Evolutionary conservation across 2,797 vertebrate genomes (phyloP).

Genomic region (Phalloptychus januarius): DNA sequence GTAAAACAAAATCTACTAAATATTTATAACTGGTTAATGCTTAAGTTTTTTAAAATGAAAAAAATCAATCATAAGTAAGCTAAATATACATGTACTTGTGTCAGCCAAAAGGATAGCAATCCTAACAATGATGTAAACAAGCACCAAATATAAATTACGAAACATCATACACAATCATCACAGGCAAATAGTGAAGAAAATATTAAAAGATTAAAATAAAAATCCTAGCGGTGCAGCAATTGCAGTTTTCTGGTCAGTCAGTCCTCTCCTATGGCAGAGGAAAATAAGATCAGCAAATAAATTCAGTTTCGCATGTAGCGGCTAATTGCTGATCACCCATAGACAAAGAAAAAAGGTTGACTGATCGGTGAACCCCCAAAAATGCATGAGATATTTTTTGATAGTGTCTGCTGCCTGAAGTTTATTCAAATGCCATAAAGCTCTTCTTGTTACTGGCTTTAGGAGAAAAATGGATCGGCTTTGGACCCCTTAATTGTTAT

Average conservation of each 20-base stretch:
- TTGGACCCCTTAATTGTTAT: neutral
- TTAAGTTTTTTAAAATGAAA: neutral
- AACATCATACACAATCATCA: too few species aligned
- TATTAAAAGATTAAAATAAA: neutral
- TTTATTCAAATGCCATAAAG: neutral
- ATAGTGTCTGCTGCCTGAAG: neutral
- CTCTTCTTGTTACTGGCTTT: neutral
- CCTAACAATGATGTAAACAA: neutral
- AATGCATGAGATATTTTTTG: neutral
- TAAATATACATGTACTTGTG: neutral
- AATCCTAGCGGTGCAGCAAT: neutral
- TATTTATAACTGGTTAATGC: neutral
- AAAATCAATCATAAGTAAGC: neutral
- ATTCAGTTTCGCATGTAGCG: too few species aligned
- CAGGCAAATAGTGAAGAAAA: too few species aligned
- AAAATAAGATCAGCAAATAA: too few species aligned
- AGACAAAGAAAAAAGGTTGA: too few species aligned
- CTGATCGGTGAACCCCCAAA: too few species aligned
- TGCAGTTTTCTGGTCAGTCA: neutral
- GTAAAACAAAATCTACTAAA: neutral
- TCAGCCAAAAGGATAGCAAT: neutral
- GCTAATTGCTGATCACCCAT: too few species aligned
- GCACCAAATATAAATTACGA: neutral
- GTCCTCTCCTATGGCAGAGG: too few species aligned
- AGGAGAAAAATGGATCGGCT: neutral